Evolutionary conservation across 2,113 vertebrate species (phyloP).

Genomic region (Dendropsophus ebraccatus): DNA sequence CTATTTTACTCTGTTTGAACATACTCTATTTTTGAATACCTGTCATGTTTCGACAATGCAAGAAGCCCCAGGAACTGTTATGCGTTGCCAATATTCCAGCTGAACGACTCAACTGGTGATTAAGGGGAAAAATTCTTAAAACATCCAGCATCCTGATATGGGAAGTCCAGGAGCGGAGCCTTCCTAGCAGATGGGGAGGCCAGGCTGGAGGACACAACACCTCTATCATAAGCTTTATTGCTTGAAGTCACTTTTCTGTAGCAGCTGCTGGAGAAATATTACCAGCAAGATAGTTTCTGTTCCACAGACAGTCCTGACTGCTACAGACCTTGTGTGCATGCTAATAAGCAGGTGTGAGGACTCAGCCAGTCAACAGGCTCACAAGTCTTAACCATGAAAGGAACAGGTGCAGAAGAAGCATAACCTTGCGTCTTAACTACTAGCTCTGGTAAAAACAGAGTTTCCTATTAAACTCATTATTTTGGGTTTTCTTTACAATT

Average conservation of each 20-base stretch:
- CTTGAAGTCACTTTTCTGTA: neutral
- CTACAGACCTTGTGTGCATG: neutral
- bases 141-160: neutral
- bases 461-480: too few species aligned
- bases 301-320: neutral
- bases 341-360: neutral
- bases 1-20: too few species aligned
- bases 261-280: neutral
- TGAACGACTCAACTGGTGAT: too few species aligned
- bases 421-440: too few species aligned
- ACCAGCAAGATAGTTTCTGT: neutral
- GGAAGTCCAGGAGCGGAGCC: neutral
- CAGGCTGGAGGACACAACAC: neutral
- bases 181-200: neutral
- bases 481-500: too few species aligned
- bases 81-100: too few species aligned
- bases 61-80: too few species aligned
- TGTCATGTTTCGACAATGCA: too few species aligned
- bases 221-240: neutral
- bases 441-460: too few species aligned
- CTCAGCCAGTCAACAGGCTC: neutral
- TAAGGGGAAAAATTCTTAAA: too few species aligned
- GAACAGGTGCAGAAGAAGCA: neutral
- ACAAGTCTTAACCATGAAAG: neutral
- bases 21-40: too few species aligned